Conservation (phyloP, 2,797 vertebrate species). For the Decapterus maruadsi region DNA sequence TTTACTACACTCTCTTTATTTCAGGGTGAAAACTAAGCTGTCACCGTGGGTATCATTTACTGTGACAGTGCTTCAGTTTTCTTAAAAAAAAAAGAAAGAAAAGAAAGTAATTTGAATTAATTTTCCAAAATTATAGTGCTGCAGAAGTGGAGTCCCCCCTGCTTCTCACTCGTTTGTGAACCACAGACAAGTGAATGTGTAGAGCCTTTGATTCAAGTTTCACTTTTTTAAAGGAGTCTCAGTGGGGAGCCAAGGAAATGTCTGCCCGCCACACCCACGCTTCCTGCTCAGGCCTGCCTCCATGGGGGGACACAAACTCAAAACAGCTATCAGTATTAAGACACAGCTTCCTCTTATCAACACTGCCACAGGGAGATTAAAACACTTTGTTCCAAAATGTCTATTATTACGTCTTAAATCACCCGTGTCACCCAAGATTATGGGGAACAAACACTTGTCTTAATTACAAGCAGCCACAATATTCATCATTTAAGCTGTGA, state of each 20-base stretch:
- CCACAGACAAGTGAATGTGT: constrained; percentile 56
- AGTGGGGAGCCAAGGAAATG: constrained; percentile 60
- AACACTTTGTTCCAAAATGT: constrained; percentile 62
- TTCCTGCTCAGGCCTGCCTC: constrained; percentile 70
- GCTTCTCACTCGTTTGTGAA: constrained; percentile 70
- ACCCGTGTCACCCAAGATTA: constrained; percentile 51
- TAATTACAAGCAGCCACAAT: constrained; percentile 68
- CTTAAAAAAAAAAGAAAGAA: constrained; percentile 38
- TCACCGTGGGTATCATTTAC: constrained; percentile 29
- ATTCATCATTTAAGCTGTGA: constrained; percentile 53
- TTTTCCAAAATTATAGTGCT: constrained; percentile 66
- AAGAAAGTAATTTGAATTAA: constrained; percentile 57
- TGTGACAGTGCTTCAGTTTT: constrained; percentile 27
- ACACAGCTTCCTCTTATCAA: constrained; percentile 71
- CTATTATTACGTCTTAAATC: constrained; percentile 64
- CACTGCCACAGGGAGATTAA: constrained; percentile 55
- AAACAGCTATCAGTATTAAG: constrained; percentile 70
- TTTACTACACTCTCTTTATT: constrained; percentile 27
- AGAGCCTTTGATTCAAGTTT: constrained; percentile 67
- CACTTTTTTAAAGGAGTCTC: constrained; percentile 65
- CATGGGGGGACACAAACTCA: constrained; percentile 38
- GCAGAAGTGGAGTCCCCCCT: constrained; percentile 32
- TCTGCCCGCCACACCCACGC: constrained; percentile 64
- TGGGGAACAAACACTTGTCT: constrained; percentile 54
- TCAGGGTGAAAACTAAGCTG: constrained; percentile 41